Conservation (phyloP, 2,113 vertebrate genomes). For the Lophura nycthemera region DNA sequence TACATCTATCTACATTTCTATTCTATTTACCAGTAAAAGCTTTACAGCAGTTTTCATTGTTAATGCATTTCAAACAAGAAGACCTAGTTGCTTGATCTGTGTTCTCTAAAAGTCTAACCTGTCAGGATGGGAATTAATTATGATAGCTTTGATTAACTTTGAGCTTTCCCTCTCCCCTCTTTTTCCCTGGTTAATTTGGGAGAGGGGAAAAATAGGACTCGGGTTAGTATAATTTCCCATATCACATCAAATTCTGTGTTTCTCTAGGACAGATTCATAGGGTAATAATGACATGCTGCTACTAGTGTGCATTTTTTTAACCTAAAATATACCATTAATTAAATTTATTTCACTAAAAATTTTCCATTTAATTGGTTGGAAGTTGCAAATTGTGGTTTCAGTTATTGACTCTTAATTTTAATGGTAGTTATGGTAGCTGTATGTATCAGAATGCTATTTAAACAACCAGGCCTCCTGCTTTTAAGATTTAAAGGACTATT, state of each 20-base stretch:
- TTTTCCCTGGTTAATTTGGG: neutral
- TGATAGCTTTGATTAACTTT: conserved; percentile 32
- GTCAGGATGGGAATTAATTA: conserved; percentile 17
- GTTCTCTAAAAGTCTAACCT: conserved; percentile 36
- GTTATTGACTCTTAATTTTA: conserved; percentile 19
- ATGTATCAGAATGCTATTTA: neutral
- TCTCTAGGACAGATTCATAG: neutral
- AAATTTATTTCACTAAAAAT: conserved; percentile 16
- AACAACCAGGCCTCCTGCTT: neutral
- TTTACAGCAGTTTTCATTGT: neutral
- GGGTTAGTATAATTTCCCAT: neutral
- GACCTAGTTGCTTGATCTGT: neutral
- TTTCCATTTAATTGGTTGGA: conserved; percentile 22
- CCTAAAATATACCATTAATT: conserved; percentile 1
- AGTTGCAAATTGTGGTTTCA: neutral
- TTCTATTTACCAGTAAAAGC: neutral
- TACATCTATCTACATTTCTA: neutral
- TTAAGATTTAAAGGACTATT: neutral
- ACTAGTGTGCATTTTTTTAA: neutral
- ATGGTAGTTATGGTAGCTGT: neutral
- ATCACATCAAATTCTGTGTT: neutral
- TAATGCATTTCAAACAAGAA: conserved; percentile 4
- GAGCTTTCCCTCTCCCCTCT: neutral
- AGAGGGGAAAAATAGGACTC: conserved; percentile 3
- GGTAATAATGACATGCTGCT: neutral